Evolutionary conservation across 1,140 invertebrate genomes (phyloP).

Genomic region (Microplitis demolitor): DNA sequence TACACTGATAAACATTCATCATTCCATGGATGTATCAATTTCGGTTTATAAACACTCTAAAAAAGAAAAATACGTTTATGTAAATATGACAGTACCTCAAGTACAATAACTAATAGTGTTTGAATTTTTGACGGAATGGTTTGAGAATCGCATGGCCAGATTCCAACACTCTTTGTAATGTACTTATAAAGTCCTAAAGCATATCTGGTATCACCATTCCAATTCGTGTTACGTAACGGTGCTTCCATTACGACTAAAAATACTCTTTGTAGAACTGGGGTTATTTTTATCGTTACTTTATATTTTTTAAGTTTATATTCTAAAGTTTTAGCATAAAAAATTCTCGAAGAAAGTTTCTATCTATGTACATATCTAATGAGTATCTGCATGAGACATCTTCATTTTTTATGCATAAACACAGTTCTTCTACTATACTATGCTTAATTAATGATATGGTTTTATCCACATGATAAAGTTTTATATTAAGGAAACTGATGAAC

Average conservation of each 20-base stretch:
- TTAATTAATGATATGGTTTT: too few relatives aligned
- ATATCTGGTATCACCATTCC: conserved; percentile 22
- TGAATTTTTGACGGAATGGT: conserved; percentile 17
- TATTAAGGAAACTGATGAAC: too few relatives aligned
- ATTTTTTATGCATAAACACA: too few relatives aligned
- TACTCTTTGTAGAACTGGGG: background rate
- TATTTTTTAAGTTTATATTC: background rate
- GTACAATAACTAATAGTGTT: background rate
- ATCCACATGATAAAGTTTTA: too few relatives aligned
- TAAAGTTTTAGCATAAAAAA: background rate
- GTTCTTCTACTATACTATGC: too few relatives aligned
- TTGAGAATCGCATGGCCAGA: conserved; percentile 25
- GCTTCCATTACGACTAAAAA: background rate
- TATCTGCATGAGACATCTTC: too few relatives aligned
- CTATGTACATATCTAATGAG: too few relatives aligned
- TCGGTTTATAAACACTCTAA: too few relatives aligned
- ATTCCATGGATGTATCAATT: too few relatives aligned
- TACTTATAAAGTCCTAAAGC: conserved; percentile 25
- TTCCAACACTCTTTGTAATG: conserved; percentile 14
- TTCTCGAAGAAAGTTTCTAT: background rate
- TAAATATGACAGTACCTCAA: conserved; percentile 11
- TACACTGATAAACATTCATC: too few relatives aligned
- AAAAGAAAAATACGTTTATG: background rate
- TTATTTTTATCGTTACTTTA: background rate
- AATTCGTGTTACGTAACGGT: background rate